Conservation (phyloP, 92 coral and sea anemone genomes). For the Plumapathes pennacea region DNA sequence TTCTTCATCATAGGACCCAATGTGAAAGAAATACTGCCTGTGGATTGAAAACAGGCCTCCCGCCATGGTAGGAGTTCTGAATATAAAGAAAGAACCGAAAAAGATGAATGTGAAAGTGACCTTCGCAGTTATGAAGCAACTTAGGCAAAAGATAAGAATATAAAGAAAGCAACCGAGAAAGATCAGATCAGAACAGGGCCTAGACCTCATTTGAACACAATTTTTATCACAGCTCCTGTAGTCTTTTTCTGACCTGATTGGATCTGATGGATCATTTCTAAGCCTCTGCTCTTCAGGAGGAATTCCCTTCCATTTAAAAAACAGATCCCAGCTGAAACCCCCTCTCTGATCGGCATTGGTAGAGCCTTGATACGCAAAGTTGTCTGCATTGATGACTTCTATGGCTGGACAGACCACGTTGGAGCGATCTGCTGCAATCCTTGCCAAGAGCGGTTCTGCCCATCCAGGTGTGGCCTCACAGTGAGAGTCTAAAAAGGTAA, state of each 20-base stretch:
- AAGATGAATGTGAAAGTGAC: background rate
- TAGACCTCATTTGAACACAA: no score
- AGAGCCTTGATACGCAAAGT: constrained; percentile 96
- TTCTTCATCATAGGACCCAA: constrained; percentile 95
- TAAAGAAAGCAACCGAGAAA: background rate
- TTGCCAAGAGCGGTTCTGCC: constrained; percentile 94
- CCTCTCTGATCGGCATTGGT: constrained; percentile 96
- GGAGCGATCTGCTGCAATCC: constrained; percentile 80
- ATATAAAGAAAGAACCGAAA: background rate
- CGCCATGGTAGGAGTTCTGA: constrained; percentile 98
- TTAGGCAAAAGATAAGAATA: no score
- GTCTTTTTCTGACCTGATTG: constrained; percentile 82
- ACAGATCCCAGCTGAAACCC: constrained; percentile 98
- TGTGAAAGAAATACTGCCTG: constrained; percentile 84
- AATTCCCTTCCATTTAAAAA: constrained; percentile 97
- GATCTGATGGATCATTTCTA: constrained; percentile 85
- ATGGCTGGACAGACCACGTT: constrained; percentile 99
- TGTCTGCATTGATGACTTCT: constrained; percentile 95
- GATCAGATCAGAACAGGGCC: background rate
- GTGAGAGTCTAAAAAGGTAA: constrained; percentile 95
- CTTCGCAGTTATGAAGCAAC: background rate
- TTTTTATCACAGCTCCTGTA: no score
- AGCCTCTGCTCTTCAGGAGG: constrained; percentile 96
- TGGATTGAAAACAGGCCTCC: constrained; percentile 94
- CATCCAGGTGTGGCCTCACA: constrained; percentile 99